Evolutionary conservation across 2,888 invertebrate species (phyloP).

Genomic region (Folsomia manolachei): DNA sequence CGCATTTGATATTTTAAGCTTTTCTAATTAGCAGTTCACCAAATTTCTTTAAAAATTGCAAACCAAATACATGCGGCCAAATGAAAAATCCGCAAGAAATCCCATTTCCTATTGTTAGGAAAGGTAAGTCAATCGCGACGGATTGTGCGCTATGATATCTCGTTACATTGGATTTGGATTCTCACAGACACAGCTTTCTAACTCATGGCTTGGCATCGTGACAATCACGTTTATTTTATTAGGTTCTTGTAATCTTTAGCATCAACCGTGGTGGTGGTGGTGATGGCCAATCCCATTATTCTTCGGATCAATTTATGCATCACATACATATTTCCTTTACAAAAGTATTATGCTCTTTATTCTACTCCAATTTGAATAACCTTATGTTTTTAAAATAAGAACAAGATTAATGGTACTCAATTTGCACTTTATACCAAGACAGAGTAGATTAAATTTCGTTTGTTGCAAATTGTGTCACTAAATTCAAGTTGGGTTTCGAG

Average conservation of each 20-base stretch:
- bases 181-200: not conserved
- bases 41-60: not conserved
- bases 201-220: slow-evolving; percentile 12
- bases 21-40: not conserved
- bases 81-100: not conserved
- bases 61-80: not conserved
- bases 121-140: not conserved
- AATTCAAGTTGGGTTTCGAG: too few species aligned
- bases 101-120: not conserved
- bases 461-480: too few species aligned
- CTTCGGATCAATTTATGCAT: too few species aligned
- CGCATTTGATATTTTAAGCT: too few species aligned
- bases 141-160: not conserved
- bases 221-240: slow-evolving; percentile 10
- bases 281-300: not conserved
- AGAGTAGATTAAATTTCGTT: too few species aligned
- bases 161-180: not conserved
- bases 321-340: too few species aligned
- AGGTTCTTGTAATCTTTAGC: not conserved
- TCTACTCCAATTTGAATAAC: too few species aligned
- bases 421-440: too few species aligned
- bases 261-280: not conserved
- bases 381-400: too few species aligned
- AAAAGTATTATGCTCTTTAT: too few species aligned
- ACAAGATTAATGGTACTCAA: too few species aligned